These are phyloP conservation scores for Trypoxylus dichotomus DNA, from an alignment of 1,140 invertebrate species.

Conservation along the genomic window DNA sequence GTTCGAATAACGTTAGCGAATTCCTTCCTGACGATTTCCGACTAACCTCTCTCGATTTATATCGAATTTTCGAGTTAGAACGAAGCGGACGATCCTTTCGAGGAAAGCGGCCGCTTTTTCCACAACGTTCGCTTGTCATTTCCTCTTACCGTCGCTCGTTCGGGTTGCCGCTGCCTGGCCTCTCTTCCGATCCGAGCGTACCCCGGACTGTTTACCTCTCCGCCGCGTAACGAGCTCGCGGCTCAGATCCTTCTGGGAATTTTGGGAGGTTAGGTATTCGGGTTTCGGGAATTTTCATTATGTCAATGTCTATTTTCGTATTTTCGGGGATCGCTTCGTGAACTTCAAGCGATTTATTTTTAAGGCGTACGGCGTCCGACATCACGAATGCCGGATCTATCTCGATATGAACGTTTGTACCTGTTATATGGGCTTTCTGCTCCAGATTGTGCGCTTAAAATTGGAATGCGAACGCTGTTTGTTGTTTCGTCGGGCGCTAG, in stretches of 20 bases:
- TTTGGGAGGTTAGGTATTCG: constrained; percentile 33
- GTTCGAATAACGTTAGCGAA: constrained; percentile 29
- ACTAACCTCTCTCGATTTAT: background rate
- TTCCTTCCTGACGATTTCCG: constrained; percentile 29
- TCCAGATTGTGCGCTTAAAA: constrained; percentile 1
- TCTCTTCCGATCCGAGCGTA: background rate
- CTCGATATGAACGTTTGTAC: background rate
- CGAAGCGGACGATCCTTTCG: background rate
- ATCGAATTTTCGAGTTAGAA: constrained; percentile 15
- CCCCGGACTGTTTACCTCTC: background rate
- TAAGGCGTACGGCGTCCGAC: background rate
- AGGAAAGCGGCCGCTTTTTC: background rate
- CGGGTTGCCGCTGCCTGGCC: background rate
- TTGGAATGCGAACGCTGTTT: constrained; percentile 7
- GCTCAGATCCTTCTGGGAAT: background rate
- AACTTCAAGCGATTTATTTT: constrained; percentile 16
- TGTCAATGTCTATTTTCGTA: constrained; percentile 37
- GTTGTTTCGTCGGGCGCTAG: background rate
- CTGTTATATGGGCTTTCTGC: background rate
- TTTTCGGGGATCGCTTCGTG: background rate
- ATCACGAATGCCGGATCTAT: background rate
- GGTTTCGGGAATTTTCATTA: constrained; percentile 36
- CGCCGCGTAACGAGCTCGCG: background rate
- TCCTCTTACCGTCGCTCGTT: background rate
- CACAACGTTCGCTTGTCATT: background rate